phyloP scores from a whole-genome alignment of 2,113 vertebrate genomes.

The Protomyctophum bolini region DNA sequence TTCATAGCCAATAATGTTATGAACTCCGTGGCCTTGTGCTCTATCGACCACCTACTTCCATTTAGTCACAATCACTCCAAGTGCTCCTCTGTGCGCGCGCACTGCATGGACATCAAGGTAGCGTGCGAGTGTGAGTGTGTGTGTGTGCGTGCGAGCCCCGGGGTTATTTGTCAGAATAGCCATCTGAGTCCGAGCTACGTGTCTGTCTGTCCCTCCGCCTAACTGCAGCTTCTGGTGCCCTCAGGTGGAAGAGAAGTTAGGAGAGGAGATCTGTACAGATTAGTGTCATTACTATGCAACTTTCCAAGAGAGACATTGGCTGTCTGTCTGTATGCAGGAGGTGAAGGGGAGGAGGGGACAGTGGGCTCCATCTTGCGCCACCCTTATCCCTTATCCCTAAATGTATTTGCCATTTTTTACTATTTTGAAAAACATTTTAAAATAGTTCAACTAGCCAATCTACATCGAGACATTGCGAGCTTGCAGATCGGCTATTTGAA shows the following conservation, averaged over 20 bases:
- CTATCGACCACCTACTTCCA: conserved; percentile 40
- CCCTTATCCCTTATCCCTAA: too few species aligned
- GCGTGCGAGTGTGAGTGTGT: background rate
- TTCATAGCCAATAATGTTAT: conserved; percentile 48
- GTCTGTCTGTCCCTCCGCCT: conserved; percentile 4
- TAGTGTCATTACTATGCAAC: conserved; percentile 37
- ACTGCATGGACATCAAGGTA: conserved; percentile 7
- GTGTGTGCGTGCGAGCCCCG: conserved; percentile 1
- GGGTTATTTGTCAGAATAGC: conserved; percentile 33
- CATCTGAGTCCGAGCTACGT: conserved; percentile 25
- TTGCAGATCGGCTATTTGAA: too few species aligned
- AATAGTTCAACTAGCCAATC: too few species aligned
- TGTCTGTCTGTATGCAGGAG: too few species aligned
- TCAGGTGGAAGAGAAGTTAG: too few species aligned
- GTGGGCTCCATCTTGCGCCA: background rate
- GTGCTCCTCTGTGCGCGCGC: conserved; percentile 9
- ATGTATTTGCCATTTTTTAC: too few species aligned
- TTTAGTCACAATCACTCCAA: conserved; percentile 21
- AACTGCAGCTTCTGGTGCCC: too few species aligned
- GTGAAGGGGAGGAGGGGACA: too few species aligned
- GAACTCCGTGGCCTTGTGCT: conserved; percentile 36
- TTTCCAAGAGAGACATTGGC: conserved; percentile 1
- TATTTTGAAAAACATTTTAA: too few species aligned
- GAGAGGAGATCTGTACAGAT: conserved; percentile 28
- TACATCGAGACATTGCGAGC: too few species aligned